These are phyloP conservation scores for Megaceryle maxima DNA, from an alignment of 2,113 vertebrate genomes.

Conservation along the genomic window DNA sequence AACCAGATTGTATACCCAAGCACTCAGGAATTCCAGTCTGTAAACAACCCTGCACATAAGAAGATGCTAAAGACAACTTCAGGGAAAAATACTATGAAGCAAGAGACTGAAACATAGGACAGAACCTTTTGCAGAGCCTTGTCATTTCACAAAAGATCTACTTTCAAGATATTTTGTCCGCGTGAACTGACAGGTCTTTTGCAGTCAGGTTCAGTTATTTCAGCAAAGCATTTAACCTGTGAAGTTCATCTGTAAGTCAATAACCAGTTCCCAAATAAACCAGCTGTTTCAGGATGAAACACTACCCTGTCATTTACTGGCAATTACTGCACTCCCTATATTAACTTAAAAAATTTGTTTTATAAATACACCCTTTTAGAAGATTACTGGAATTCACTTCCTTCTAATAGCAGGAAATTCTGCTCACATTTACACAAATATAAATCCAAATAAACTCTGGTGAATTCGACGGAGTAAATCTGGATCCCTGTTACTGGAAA, in stretches of 20 bases:
- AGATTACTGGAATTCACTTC: not conserved
- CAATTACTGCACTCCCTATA: not conserved
- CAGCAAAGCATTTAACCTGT: not conserved
- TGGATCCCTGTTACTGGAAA: not conserved
- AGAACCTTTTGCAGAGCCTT: not conserved
- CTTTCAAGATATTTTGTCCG: not conserved
- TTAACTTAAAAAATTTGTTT: not conserved
- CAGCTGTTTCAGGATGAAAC: conserved; percentile 18
- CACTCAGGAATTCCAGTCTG: not conserved
- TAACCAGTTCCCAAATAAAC: not conserved
- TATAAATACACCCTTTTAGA: not conserved
- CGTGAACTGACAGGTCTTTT: not conserved
- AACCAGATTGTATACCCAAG: not conserved
- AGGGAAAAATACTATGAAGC: not conserved
- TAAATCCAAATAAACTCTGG: not conserved
- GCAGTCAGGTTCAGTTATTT: not conserved
- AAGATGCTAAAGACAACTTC: not conserved
- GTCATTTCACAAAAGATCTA: not conserved
- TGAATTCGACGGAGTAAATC: not conserved
- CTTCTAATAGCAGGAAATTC: not conserved
- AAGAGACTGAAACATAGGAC: not conserved
- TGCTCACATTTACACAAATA: not conserved
- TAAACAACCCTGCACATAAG: not conserved
- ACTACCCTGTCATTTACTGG: not conserved
- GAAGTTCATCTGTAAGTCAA: not conserved